Conservation (phyloP, 2,888 invertebrate genomes). For the Eupithecia dodoneata region DNA sequence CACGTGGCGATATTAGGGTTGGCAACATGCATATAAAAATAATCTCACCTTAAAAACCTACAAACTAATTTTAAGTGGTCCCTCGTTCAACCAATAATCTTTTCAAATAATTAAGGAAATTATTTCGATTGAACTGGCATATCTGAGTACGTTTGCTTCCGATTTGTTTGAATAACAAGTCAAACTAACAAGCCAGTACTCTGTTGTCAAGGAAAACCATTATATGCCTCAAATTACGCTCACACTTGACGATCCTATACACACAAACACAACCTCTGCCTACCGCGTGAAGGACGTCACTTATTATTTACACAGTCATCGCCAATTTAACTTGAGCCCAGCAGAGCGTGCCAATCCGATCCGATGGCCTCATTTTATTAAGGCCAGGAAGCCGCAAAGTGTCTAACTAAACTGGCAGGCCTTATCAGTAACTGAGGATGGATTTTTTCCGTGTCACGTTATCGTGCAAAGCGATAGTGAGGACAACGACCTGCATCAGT, state of each 20-base stretch:
- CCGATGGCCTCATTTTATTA: constrained; percentile 39
- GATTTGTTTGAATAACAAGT: constrained; percentile 2
- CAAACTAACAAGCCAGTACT: constrained; percentile 2
- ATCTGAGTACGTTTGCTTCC: not conserved
- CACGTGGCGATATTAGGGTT: constrained; percentile 3
- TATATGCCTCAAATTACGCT: constrained; percentile 49
- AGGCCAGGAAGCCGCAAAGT: constrained; percentile 47
- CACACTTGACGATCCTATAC: constrained; percentile 47
- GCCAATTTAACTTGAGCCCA: constrained; percentile 53
- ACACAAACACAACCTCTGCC: constrained; percentile 52
- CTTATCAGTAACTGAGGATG: constrained; percentile 67
- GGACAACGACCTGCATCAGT: constrained; percentile 66
- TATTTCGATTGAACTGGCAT: not conserved
- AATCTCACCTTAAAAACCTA: not conserved
- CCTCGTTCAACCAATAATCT: not conserved
- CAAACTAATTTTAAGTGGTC: not conserved
- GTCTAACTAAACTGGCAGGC: constrained; percentile 56
- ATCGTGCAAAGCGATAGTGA: constrained; percentile 76
- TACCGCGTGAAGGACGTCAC: constrained; percentile 54
- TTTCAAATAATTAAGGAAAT: not conserved
- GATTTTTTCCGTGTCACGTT: constrained; percentile 78
- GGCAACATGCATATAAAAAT: not conserved
- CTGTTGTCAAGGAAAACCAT: constrained; percentile 37
- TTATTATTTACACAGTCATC: constrained; percentile 41
- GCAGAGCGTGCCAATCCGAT: constrained; percentile 40